A percentile compares a stretch with the other conserved stretches of the same genome.
phyloP scores from a whole-genome alignment of 2,797 vertebrate genomes.

The Gambelia wislizenii region DNA sequence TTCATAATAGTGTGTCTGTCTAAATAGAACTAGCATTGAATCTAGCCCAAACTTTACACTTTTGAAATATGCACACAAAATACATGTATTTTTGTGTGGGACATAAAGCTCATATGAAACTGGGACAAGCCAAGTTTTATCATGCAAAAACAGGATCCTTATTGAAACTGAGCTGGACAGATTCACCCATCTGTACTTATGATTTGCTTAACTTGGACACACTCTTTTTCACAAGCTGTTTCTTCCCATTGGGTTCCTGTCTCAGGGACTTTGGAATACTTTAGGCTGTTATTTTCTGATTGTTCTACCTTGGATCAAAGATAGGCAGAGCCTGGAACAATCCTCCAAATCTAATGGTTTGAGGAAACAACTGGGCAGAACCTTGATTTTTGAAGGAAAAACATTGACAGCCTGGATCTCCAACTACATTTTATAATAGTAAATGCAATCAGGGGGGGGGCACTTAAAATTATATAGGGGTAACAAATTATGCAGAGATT shows the following conservation, averaged over 20 bases:
- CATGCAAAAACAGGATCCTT: too few species aligned
- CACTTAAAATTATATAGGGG: neutral
- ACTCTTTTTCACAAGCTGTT: neutral
- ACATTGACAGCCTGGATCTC: too few species aligned
- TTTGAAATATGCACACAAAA: too few species aligned
- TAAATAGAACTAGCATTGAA: too few species aligned
- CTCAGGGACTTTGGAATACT: neutral
- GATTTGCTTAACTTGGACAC: neutral
- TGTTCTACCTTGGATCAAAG: neutral
- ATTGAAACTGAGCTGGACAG: too few species aligned
- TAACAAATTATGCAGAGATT: neutral
- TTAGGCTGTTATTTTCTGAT: neutral
- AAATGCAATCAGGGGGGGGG: neutral
- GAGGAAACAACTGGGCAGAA: neutral
- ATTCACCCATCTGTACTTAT: neutral
- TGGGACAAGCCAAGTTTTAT: too few species aligned
- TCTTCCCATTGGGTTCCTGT: too few species aligned
- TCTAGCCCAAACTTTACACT: too few species aligned
- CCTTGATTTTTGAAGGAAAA: neutral
- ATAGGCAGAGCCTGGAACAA: neutral
- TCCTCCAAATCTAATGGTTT: too few species aligned
- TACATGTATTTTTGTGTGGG: too few species aligned
- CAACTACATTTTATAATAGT: neutral
- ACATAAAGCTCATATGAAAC: too few species aligned
- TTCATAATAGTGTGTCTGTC: too few species aligned